Base-by-base conservation (phyloP, 2,797 vertebrate genomes). In the Lateolabrax maculatus region DNA sequence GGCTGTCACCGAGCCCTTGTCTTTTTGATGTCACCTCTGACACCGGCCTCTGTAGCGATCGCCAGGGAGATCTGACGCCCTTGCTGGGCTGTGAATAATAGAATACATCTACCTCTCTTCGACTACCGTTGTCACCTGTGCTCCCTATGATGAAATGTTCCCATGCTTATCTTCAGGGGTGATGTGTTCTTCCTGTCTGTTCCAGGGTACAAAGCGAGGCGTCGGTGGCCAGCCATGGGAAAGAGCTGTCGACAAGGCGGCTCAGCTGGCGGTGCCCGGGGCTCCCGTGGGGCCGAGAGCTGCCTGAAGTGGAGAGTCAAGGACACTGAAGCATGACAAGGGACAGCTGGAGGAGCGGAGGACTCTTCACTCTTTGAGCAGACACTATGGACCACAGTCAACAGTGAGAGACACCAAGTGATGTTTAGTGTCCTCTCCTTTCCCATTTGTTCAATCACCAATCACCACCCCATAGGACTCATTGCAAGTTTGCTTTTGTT, bases 21-120 rank as follows among this genome's bases (percentile, higher is more conserved):
- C 93, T 94, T 77, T 90, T 93, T 93, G 91, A 94, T 91, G 91
- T 89, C 85, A 87, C 91, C 93, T 87, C 72, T 86, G 91, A 91
- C 92, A 89, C 78, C 9, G 15, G 72, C 70, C 67, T 87, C 89
- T 93, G 90, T 89, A 87, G 78, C 43, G 13, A 66, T 84, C 77
- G 58, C 79, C 25, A 16, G 81, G 83, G 84, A 92, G 84, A 90
- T 91, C 88, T 92, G 85, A 93, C 69, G 46, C 46, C 71, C 79
- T 80, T 44, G 84, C 87, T 61, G 72, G 66, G 73, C 81, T 79
- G 81, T 92, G 91, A 94, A 94, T 94, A 92, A 92, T 93, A 90
- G 83, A 93, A 86, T 80, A 85, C 46, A 85, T 92, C 84, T 77
- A 84, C 88, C 89, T 84, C 81, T 86, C 83, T 88, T 64, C 56